These are phyloP conservation scores for Aramus guarauna DNA, from an alignment of 2,113 vertebrate species.

Conservation along the genomic window DNA sequence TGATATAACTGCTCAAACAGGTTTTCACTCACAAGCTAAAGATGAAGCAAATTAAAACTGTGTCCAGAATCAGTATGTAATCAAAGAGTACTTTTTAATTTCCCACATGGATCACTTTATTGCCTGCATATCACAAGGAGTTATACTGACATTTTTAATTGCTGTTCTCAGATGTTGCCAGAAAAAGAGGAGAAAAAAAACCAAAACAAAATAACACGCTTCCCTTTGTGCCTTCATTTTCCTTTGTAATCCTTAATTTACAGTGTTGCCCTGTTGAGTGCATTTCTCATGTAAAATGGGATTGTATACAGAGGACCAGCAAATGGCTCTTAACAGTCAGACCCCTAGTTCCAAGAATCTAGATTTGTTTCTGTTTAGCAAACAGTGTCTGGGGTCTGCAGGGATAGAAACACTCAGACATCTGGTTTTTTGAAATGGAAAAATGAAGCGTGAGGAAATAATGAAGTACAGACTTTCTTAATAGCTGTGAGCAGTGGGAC, in stretches of 20 bases:
- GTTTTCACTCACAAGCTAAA: not conserved
- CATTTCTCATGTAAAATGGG: slow-evolving; percentile 11
- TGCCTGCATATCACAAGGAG: not conserved
- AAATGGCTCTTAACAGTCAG: not conserved
- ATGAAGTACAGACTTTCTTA: slow-evolving; percentile 53
- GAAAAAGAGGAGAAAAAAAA: not conserved
- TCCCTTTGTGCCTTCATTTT: not conserved
- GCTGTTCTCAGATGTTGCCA: not conserved
- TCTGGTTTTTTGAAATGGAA: slow-evolving; percentile 69
- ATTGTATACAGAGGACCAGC: not conserved
- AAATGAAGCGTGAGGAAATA: slow-evolving; percentile 63
- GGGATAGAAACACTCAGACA: slow-evolving; percentile 42
- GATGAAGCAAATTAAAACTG: not conserved
- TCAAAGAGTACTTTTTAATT: not conserved
- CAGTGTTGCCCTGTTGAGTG: not conserved
- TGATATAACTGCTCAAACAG: not conserved
- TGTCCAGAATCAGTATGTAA: not conserved
- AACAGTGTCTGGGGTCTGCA: slow-evolving; percentile 60
- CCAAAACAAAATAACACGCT: not conserved
- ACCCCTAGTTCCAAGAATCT: slow-evolving; percentile 18
- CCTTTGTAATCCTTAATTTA: not conserved
- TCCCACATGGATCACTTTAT: not conserved
- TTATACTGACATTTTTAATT: not conserved
- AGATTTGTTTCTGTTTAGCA: slow-evolving; percentile 66
- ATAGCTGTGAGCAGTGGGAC: slow-evolving; percentile 32